Evolutionary conservation across 2,797 vertebrate species (phyloP).

Genomic region (Chelon labrosus): DNA sequence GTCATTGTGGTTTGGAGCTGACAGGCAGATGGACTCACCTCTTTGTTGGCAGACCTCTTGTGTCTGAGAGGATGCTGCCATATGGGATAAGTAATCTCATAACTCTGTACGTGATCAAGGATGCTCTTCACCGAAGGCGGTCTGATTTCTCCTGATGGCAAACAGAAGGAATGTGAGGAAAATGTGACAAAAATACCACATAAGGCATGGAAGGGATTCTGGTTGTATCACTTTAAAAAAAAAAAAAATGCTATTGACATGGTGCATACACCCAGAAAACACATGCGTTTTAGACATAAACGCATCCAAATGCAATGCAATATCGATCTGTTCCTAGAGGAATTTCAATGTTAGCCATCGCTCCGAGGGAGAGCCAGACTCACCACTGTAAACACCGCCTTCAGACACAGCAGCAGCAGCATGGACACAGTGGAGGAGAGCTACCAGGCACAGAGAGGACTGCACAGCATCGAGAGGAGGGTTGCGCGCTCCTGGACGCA

Average conservation of each 20-base stretch:
- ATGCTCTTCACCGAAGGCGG: slow-evolving; percentile 52
- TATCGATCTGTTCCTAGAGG: not conserved
- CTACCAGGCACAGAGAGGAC: slow-evolving; percentile 43
- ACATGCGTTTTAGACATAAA: not conserved
- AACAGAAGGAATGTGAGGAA: not conserved
- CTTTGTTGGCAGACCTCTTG: slow-evolving; percentile 65
- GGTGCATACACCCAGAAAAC: not conserved
- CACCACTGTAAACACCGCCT: slow-evolving; percentile 67
- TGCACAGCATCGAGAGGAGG: slow-evolving; percentile 35
- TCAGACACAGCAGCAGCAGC: slow-evolving; percentile 26
- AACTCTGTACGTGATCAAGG: slow-evolving; percentile 70
- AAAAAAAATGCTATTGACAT: not conserved
- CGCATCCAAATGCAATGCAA: not conserved
- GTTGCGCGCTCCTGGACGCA: slow-evolving; percentile 68
- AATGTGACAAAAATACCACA: not conserved
- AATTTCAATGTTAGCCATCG: not conserved
- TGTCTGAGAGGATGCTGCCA: slow-evolving; percentile 79
- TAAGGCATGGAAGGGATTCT: not conserved
- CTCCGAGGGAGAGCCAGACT: slow-evolving; percentile 36
- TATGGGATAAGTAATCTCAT: slow-evolving; percentile 80
- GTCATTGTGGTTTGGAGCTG: not conserved
- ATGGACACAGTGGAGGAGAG: slow-evolving; percentile 29
- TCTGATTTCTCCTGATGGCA: slow-evolving; percentile 49
- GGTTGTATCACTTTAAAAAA: not conserved
- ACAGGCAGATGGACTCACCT: slow-evolving; percentile 66